Evolutionary conservation across 2,888 invertebrate genomes (phyloP), one percentile per base, ranked within the genome.

Genomic region (Hetaerina titia): DNA sequence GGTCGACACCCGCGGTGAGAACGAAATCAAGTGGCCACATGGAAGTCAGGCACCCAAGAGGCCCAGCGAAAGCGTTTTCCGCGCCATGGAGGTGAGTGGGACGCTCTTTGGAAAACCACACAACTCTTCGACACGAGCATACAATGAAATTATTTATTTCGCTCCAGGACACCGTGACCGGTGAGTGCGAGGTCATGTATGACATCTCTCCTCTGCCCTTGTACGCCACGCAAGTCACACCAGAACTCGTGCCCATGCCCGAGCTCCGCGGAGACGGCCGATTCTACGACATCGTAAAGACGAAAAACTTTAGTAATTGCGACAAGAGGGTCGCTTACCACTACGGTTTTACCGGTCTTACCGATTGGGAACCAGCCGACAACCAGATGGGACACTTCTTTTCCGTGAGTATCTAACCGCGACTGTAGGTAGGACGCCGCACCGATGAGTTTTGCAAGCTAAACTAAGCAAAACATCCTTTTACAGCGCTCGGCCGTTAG

Each of bases 131-230:
- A 58, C 2, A 5, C 17, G 11, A 22, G 60, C 63, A 45, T 13
- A 1, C n/a, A 13, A 58, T 15, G 17, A 60, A 19, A 19, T 31
- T 2, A 56, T 64, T 45, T 4, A 56, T 25, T 13, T 17, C 2
- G 15, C 87, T 95, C 7, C 88, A 95, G 95, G 97, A 98, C 95
- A 97, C 98, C 74, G 97, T 98, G 56, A 97, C 98, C 90, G 98
- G 98, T 92, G 97, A 97, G 96, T 98, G 98, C 96, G 98, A 98
- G 95, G 98, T 98, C 25, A 96, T 97, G n/a, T 98, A 98, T 96
- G 97, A 98, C 90, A 97, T 98, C 89, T 97, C 97, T 19, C 97
- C 97, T 15, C 96, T 98, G 94, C 97, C 97, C 9, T 96, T 97
- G 57, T 97, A 97, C 96, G 96, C 97, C 96, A 96, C 97, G 89